Conservation (phyloP, 2,113 vertebrate species). For the Glaucidium brasilianum region DNA sequence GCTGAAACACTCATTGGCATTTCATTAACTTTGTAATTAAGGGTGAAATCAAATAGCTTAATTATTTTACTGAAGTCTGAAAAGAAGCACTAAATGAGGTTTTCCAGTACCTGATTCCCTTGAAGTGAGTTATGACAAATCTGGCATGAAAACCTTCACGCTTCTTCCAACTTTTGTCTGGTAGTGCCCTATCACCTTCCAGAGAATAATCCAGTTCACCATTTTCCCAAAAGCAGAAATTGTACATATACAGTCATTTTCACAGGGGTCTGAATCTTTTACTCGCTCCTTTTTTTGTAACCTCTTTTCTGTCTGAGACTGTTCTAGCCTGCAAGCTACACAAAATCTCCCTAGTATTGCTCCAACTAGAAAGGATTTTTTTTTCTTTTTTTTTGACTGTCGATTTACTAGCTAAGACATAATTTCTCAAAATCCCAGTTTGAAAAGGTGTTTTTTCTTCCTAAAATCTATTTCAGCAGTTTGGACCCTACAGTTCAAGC, state of each 20-base stretch:
- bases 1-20: conserved; percentile 3
- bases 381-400: neutral
- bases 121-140: conserved; percentile 27
- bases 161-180: neutral
- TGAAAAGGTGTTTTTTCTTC: neutral
- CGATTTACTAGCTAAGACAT: neutral
- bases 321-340: neutral
- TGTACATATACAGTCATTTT: neutral
- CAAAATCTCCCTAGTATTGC: neutral
- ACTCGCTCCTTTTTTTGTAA: neutral
- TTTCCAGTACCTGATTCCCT: neutral
- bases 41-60: conserved; percentile 37
- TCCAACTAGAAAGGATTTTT: neutral
- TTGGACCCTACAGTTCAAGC: neutral
- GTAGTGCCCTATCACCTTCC: neutral
- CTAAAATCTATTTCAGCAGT: neutral
- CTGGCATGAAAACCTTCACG: neutral
- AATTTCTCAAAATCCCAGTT: neutral
- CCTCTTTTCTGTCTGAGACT: neutral
- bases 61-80: conserved; percentile 36
- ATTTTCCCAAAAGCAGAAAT: neutral
- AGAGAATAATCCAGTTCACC: neutral
- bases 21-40: conserved; percentile 54
- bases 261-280: neutral
- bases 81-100: conserved; percentile 14